phyloP scores from a whole-genome alignment of 2,888 invertebrate species.

The Drosophila leonis region DNA sequence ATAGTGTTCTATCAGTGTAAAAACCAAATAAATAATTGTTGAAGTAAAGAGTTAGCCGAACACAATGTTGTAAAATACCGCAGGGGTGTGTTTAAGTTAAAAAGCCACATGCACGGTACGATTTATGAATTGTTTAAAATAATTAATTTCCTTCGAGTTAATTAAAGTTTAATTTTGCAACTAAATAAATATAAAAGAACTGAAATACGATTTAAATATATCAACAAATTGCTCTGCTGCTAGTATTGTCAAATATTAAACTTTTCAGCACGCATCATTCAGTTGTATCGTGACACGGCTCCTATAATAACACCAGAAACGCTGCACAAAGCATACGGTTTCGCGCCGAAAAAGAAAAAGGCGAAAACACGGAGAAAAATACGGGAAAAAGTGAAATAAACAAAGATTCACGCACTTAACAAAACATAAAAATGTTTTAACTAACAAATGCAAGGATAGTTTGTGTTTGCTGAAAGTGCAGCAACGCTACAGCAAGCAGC shows the following conservation, averaged over 20 bases:
- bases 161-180: neutral
- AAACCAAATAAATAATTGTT: neutral
- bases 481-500: slow-evolving; percentile 38
- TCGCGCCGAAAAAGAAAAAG: slow-evolving; percentile 75
- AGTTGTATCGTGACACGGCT: slow-evolving; percentile 52
- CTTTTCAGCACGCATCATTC: slow-evolving; percentile 38
- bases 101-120: slow-evolving; percentile 4
- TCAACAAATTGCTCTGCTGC: neutral
- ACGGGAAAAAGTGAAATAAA: slow-evolving; percentile 28
- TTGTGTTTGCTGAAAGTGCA: slow-evolving; percentile 39
- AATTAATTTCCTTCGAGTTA: neutral
- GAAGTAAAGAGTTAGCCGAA: neutral
- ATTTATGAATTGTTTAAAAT: neutral
- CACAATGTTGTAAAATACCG: slow-evolving; percentile 36
- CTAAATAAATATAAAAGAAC: neutral
- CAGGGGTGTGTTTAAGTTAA: slow-evolving; percentile 25
- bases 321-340: slow-evolving; percentile 79
- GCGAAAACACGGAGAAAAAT: slow-evolving; percentile 47
- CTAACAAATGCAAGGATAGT: slow-evolving; percentile 16
- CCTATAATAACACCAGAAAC: slow-evolving; percentile 63
- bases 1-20: neutral
- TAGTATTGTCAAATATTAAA: neutral
- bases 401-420: slow-evolving; percentile 15
- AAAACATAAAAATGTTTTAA: slow-evolving; percentile 46
- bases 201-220: neutral